Evolutionary conservation across 30 jellyfish, hydroid and myxozoan species (phyloP), one percentile per base, ranked within the genome.

Genomic region (Turritopsis dohrnii): DNA sequence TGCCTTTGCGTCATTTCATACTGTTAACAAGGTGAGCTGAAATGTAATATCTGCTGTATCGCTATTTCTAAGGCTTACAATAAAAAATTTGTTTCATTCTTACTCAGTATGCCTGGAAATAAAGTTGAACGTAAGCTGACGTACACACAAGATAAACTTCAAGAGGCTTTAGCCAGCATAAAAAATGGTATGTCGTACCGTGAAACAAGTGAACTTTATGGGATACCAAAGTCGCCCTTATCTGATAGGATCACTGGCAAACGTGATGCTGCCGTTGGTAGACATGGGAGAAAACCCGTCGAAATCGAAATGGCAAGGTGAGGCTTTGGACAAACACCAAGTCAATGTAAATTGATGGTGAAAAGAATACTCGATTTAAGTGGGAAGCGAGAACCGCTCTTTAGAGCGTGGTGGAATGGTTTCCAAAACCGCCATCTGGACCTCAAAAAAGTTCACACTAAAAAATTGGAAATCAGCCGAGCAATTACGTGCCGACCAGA

Each of bases 321-420:
- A 54, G 87, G 87, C 29, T 81, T 81, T 81, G 87, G 87, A 18
- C 69, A 65, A 81, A 81, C 73, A 8, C 30, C 84, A 79, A 52
- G 27, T 26, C 83, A 79, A 52, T 23, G 52, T 30, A 18, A 24
- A 26, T 52, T 81, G 18, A 88, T 85, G 0, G 96, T 82, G 41
- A 82, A 82, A 54, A 89, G 85, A 25, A 88, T 88, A 21, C 88
- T 82, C 1, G 96, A 88, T 76, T 66, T 74, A 31, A 76, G 80
- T 54, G 90, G 96, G 7, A 66, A 41, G 21, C 54, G 17, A 13
- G 80, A 52, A 71, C 91, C 91, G 60, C 90, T 86, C 54, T 88
- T 83, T 85, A 52, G 75, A 41, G 71, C 90, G 28, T 88, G 96
- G 96, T 88, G 96, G 96, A 52, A 77, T 80, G 90, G 96, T 65